Evolutionary conservation across 2,797 vertebrate species (phyloP).

Genomic region (Peromyscus aztecus): DNA sequence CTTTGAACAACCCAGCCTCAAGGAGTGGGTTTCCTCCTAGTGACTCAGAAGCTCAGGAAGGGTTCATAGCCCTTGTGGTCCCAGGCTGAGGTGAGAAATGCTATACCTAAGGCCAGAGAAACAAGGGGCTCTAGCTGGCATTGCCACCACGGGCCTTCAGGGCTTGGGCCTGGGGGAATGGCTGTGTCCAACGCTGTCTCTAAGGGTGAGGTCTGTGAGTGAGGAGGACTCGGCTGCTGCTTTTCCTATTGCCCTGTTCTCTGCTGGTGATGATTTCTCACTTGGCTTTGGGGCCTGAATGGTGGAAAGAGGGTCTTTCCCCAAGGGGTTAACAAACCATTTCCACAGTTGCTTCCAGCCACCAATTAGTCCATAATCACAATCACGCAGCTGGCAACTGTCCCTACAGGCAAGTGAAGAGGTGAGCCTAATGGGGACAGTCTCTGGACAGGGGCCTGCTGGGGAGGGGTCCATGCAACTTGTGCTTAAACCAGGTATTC

Average conservation of each 20-base stretch:
- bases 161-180: neutral
- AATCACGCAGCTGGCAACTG: constrained; percentile 74
- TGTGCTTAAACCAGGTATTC: neutral
- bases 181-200: neutral
- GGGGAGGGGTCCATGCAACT: constrained; percentile 18
- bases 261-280: constrained; percentile 31
- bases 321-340: constrained; percentile 65
- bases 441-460: constrained; percentile 2
- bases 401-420: constrained; percentile 62
- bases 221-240: neutral
- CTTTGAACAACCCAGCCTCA: constrained; percentile 25
- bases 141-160: neutral
- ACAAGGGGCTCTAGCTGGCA: constrained; percentile 22
- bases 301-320: constrained; percentile 30
- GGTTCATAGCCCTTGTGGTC: neutral
- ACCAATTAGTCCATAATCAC: constrained; percentile 78
- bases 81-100: constrained; percentile 24
- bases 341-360: constrained; percentile 57
- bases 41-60: constrained; percentile 8
- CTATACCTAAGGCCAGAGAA: constrained; percentile 41
- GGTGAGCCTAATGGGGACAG: constrained; percentile 68
- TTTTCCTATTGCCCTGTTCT: neutral
- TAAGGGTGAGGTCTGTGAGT: neutral
- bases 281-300: neutral
- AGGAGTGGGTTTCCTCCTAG: constrained; percentile 22